These are phyloP conservation scores for Craniophora ligustri DNA, from an alignment of 2,888 invertebrate species.

Conservation along the genomic window DNA sequence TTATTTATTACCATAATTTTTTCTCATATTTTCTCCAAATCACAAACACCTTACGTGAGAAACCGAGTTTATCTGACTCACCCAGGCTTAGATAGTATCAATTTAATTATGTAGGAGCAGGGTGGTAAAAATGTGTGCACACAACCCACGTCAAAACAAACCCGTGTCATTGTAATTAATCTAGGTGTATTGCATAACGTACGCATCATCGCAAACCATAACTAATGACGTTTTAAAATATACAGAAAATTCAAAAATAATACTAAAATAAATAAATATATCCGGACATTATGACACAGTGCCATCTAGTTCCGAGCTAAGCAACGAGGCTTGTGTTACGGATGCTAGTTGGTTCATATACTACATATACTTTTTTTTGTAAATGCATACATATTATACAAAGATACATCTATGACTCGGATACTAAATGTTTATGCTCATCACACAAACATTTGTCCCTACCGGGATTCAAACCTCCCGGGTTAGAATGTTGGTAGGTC, in stretches of 20 bases:
- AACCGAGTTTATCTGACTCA: constrained; percentile 38
- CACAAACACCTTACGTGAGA: neutral
- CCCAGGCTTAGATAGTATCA: constrained; percentile 48
- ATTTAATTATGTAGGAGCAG: constrained; percentile 54
- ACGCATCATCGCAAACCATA: constrained; percentile 9
- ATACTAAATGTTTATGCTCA: too few relatives aligned
- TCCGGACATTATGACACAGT: too few relatives aligned
- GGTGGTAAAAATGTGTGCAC: constrained; percentile 53
- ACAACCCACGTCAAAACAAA: constrained; percentile 65
- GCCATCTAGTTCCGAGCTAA: too few relatives aligned
- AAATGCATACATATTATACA: too few relatives aligned
- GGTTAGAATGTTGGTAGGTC: too few relatives aligned
- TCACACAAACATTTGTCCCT: too few relatives aligned
- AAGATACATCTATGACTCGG: too few relatives aligned
- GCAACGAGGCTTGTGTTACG: too few relatives aligned
- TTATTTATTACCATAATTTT: too few relatives aligned
- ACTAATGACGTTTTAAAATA: constrained; percentile 15
- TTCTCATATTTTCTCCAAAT: neutral
- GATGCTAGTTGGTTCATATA: too few relatives aligned
- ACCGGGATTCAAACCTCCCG: too few relatives aligned
- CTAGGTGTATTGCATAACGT: constrained; percentile 37
- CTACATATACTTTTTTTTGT: too few relatives aligned
- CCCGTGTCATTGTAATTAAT: constrained; percentile 58
- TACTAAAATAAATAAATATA: neutral
- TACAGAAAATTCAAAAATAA: neutral